Conservation (phyloP, 1,140 invertebrate species). For the Lethrus apterus region DNA sequence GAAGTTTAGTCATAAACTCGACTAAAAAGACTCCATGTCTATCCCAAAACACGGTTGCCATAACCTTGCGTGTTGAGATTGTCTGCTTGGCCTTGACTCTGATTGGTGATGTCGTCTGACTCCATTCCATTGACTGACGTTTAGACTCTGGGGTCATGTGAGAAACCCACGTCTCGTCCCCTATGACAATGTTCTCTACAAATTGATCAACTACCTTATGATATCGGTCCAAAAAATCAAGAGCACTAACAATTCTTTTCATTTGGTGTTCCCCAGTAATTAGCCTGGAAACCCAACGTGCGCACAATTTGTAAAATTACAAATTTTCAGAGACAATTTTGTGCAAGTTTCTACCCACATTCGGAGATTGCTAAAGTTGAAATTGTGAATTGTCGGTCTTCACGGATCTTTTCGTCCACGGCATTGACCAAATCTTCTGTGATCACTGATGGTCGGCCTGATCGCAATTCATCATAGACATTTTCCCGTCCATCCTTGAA, state of each 20-base stretch:
- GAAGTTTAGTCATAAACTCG: slow-evolving; percentile 2
- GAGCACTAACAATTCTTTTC: slow-evolving; percentile 1
- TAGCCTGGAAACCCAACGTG: too few species aligned
- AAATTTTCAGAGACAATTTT: too few species aligned
- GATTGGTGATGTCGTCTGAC: slow-evolving; percentile 1
- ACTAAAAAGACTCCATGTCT: background rate
- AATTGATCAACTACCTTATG: too few species aligned
- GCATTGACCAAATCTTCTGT: slow-evolving; percentile 4
- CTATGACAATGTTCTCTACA: background rate
- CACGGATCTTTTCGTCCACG: too few species aligned
- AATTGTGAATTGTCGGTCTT: too few species aligned
- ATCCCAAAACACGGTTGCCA: slow-evolving; percentile 4
- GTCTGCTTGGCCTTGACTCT: slow-evolving; percentile 9
- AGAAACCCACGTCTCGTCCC: slow-evolving; percentile 6
- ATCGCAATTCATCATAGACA: background rate
- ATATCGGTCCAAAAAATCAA: background rate
- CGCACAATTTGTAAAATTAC: too few species aligned
- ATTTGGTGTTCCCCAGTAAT: too few species aligned
- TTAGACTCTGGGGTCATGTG: background rate
- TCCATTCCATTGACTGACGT: slow-evolving; percentile 7
- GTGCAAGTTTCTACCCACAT: background rate
- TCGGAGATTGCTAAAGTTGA: background rate
- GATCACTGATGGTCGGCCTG: slow-evolving; percentile 4
- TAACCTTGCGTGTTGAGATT: slow-evolving; percentile 2
- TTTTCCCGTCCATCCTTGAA: background rate